Evolutionary conservation across 2,797 vertebrate genomes (phyloP), one percentile per base, ranked within the genome.

Genomic region (Odontamblyopus rebecca): DNA sequence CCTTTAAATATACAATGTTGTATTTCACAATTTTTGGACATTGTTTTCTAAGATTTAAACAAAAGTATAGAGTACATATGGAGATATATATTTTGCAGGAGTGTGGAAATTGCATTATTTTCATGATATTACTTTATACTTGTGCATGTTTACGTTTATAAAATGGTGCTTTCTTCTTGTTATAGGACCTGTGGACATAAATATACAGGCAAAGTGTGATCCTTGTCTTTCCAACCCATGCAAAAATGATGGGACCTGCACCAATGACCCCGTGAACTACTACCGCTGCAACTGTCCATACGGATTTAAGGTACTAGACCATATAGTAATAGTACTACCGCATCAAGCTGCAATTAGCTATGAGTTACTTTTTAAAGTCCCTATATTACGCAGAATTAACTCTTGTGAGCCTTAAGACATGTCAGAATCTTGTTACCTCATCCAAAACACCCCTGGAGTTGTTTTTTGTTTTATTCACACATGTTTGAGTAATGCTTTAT

Each of bases 161-260:
- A 56, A 68, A 78, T 38, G 61, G 35, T 81, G 69, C 72, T 90
- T 71, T 76, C 89, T 81, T 61, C 89, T 81, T 61, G 76, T 71
- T 61, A n/a, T 92, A 99, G 98, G 96, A 73, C 95, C 96, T 0
- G 91, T 98, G 74, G 98, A 99, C 83, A 72, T 97, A 71, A 94
- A 61, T 73, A 96, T 99, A 86, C 95, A 96, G 83, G 96, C 97
- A 29, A 99, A 99, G 83, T 99, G 98, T 87, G 95, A 96, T 30
- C 97, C 98, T 1, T 99, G 98, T 80, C 91, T 99, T 71, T 99
- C 98, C 51, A 97, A 92, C 82, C 98, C 98, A 0, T 99, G 98
- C 91, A 95, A 95, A 88, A 98, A 99, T 26, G 96, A 98, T 23
- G 98, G 97, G 71, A 97, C 96, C 18, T 99, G 97, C 89, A 95